Percentiles rank a stretch among this genome's conserved stretches.
These are phyloP conservation scores for Merluccius polli DNA, from an alignment of 2,797 vertebrate genomes.

Conservation along the genomic window DNA sequence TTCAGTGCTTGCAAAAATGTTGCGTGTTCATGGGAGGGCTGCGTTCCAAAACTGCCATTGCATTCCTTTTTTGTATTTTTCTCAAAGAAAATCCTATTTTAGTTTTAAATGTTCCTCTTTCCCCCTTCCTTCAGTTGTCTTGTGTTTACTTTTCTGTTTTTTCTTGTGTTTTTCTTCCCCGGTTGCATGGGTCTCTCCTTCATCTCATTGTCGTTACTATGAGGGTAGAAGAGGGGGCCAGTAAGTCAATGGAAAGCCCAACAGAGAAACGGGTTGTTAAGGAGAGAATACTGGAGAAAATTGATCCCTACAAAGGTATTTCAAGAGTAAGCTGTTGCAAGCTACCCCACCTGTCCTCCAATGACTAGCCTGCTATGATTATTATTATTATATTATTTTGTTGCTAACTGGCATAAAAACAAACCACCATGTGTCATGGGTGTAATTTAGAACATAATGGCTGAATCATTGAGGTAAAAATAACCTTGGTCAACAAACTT, in stretches of 20 bases:
- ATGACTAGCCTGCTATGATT: not conserved
- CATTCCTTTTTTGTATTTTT: not conserved
- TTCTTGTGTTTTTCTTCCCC: slow-evolving; percentile 14
- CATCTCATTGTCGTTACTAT: slow-evolving; percentile 25
- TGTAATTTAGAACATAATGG: not conserved
- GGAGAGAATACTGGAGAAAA: slow-evolving; percentile 66
- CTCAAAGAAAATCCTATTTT: not conserved
- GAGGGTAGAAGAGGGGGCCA: slow-evolving; percentile 76
- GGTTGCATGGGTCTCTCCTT: slow-evolving; percentile 41
- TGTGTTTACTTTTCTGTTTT: slow-evolving; percentile 2
- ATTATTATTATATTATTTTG: not conserved
- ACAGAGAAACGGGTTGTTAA: slow-evolving; percentile 76
- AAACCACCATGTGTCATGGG: not conserved
- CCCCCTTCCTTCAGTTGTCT: not conserved
- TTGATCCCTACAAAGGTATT: slow-evolving; percentile 65
- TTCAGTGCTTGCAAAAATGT: not conserved
- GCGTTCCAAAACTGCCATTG: not conserved
- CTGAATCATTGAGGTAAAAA: not conserved
- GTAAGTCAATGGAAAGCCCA: slow-evolving; percentile 77
- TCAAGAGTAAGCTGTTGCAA: not conserved
- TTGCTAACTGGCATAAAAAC: not conserved
- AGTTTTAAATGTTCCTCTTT: not conserved
- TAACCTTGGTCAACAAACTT: slow-evolving; percentile 15
- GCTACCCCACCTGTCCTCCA: not conserved
- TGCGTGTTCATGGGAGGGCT: too few species aligned